A percentile compares a stretch with the other conserved stretches of the same genome.
Conservation (phyloP, 2,797 vertebrate species). For the Chiloscyllium punctatum region DNA sequence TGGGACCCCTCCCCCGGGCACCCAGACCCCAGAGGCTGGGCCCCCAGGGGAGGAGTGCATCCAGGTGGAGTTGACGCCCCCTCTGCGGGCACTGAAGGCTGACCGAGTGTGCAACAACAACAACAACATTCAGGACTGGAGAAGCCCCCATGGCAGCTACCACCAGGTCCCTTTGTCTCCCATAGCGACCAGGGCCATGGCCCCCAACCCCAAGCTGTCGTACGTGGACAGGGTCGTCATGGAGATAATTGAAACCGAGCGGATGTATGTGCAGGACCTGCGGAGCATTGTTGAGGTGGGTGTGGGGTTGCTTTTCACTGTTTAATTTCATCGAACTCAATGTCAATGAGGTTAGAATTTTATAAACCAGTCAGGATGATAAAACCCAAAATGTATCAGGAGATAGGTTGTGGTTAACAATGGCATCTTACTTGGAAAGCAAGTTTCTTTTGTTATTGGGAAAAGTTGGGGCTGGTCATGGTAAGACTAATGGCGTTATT, state of each 20-base stretch:
- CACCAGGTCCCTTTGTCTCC: constrained; percentile 55
- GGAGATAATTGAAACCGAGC: constrained; percentile 92
- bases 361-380: neutral
- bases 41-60: constrained; percentile 54
- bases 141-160: constrained; percentile 40
- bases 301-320: neutral
- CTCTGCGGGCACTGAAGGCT: neutral
- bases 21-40: constrained; percentile 39
- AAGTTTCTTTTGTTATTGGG: neutral
- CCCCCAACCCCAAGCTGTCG: constrained; percentile 70
- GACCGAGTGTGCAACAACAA: constrained; percentile 52
- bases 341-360: neutral
- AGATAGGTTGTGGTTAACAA: neutral
- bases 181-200: constrained; percentile 53
- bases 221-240: constrained; percentile 88
- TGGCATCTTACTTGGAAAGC: neutral
- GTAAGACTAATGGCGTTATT: neutral
- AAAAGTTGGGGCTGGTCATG: no score
- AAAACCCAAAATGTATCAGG: neutral
- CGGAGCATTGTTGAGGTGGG: constrained; percentile 91
- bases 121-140: constrained; percentile 58
- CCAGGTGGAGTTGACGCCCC: constrained; percentile 56
- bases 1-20: constrained; percentile 49
- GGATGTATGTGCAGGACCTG: constrained; percentile 85
- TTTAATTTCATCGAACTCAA: neutral